phyloP scores from a whole-genome alignment of 2,113 vertebrate genomes.

The Engystomops pustulosus region DNA sequence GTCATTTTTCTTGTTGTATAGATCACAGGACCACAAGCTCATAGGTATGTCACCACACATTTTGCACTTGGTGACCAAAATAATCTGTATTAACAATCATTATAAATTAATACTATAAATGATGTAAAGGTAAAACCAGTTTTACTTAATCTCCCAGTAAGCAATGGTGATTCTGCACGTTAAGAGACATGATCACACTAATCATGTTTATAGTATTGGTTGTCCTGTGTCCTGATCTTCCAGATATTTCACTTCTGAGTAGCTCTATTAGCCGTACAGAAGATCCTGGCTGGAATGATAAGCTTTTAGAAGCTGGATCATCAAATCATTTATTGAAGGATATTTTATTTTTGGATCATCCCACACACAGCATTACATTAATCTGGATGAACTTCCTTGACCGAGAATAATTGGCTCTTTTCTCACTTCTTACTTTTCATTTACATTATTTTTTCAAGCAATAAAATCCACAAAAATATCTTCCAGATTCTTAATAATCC shows the following conservation, averaged over 20 bases:
- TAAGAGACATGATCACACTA: not conserved
- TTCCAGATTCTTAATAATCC: conserved; percentile 6
- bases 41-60: too few relatives aligned
- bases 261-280: not conserved
- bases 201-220: not conserved
- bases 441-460: conserved; percentile 28
- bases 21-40: too few relatives aligned
- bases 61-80: too few relatives aligned
- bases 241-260: not conserved
- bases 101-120: not conserved
- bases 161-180: not conserved
- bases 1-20: too few relatives aligned
- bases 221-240: not conserved
- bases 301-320: conserved; percentile 12
- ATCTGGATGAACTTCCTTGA: conserved; percentile 47
- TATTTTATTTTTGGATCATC: conserved; percentile 31
- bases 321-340: conserved; percentile 12
- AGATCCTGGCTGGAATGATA: conserved; percentile 7
- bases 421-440: conserved; percentile 23
- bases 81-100: not conserved
- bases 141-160: not conserved
- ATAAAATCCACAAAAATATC: conserved; percentile 38
- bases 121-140: not conserved
- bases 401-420: conserved; percentile 31
- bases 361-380: conserved; percentile 28